Evolutionary conservation across 2,797 vertebrate species (phyloP), one percentile per base, ranked within the genome.

Genomic region (Parambassis ranga): DNA sequence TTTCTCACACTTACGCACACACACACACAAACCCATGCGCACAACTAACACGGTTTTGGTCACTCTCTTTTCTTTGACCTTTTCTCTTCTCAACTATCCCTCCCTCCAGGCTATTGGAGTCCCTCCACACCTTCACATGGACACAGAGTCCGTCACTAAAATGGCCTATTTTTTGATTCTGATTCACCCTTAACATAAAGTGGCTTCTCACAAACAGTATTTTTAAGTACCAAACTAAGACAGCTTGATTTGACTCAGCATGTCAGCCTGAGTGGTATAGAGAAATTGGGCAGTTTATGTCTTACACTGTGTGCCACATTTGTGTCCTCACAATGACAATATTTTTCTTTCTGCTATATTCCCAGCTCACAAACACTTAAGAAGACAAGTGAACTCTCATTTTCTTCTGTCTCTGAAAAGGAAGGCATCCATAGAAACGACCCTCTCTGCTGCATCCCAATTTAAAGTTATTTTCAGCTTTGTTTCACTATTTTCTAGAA

Each of bases 41-140:
- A 33, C 1, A 35, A 15, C n/a, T n/a, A n/a, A n/a, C n/a, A n/a
- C n/a, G n/a, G n/a, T 23, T 27, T 32, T 6, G 15, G 53, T 62
- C 47, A 58, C 44, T 69, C 32, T 66, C 39, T 15, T n/a, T 53
- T n/a, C 52, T 72, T 65, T 75, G 66, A 72, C 71, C 69, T 71
- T 71, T 78, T 68, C 39, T 58, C 42, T 26, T 26, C 57, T 60
- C 22, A 30, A 39, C 31, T 61, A 27, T n/a, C 47, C 9, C 4
- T 32, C 38, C 41, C 61, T 48, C 28, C 11, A 30, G 57, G 75
- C 59, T 72, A 27, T 20, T 51, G 61, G 27, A 52, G 46, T 55
- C 50, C 44, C 52, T 64, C 32, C 43, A 42, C 44, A 43, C 7
- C 6, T 39, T 52, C 41, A 76, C 46, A 62, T 56, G 15, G 38